Evolutionary conservation across 1,140 invertebrate species (phyloP).

Genomic region (Hydropsyche tenuis): DNA sequence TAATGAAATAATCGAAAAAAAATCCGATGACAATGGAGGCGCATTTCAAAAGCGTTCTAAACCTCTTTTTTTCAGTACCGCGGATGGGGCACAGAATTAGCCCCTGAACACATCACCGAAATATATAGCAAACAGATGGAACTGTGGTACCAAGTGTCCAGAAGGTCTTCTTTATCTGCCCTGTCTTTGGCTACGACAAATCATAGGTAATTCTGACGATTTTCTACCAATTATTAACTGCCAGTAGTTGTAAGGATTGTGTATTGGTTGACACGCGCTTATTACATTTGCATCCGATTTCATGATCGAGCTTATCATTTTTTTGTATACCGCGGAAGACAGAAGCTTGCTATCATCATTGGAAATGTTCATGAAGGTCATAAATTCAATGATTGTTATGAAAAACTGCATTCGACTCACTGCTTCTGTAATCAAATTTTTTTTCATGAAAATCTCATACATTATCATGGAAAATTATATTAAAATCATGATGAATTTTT

Average conservation of each 20-base stretch:
- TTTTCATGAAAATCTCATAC: too few species aligned
- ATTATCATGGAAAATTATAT: too few species aligned
- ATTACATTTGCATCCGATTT: constrained; percentile 50
- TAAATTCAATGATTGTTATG: too few species aligned
- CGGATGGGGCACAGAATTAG: constrained; percentile 87
- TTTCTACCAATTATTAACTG: not conserved
- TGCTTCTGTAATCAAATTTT: too few species aligned
- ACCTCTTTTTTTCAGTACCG: constrained; percentile 70
- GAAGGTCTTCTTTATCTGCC: constrained; percentile 84
- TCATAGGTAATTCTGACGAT: constrained; percentile 66
- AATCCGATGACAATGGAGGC: not conserved
- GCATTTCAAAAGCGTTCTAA: not conserved
- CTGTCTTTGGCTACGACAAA: constrained; percentile 85
- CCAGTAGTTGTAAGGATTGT: not conserved
- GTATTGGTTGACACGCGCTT: not conserved
- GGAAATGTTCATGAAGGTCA: too few species aligned
- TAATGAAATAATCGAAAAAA: not conserved
- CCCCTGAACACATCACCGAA: constrained; percentile 77
- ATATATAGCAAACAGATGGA: constrained; percentile 82
- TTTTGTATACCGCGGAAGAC: too few species aligned
- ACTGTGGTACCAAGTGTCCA: constrained; percentile 88
- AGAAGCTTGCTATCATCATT: too few species aligned
- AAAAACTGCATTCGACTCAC: too few species aligned
- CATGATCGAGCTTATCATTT: too few species aligned
- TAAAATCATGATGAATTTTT: too few species aligned